Base-by-base conservation (phyloP, 2,888 invertebrate species). In the Stictocephala bisonia region DNA sequence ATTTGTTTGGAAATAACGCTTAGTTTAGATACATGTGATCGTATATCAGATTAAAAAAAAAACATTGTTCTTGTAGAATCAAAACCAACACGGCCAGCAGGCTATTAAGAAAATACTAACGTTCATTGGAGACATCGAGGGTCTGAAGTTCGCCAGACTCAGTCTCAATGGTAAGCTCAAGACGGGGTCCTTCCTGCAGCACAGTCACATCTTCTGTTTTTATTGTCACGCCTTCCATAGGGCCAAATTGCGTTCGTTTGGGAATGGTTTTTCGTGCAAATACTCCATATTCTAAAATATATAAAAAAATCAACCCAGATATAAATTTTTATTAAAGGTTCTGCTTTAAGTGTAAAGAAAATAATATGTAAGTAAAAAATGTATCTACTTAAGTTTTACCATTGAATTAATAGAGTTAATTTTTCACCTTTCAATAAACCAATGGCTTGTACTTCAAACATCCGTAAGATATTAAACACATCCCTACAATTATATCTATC, bases 191-290 rank as follows among this genome's bases (percentile, higher is more conserved):
- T 2, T 29, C 35, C n/a, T 26, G 40, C 48, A 44, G 31, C 44
- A 53, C 53, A 29, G 41, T 27, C 60, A 66, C 53, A 9, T 75
- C 77, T 71, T 76, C 75, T 18, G 72, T 71, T 24, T 75, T 69
- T 18, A 71, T 20, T 24, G 90, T 83, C 79, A 90, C 86, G 31
- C 93, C 94, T 84, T 91, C 89, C 58, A 94, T 87, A 0, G 95
- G 94, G 0, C 95, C 94, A 85, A 94, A 94, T 77, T 93, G 90
- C 0, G 91, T 90, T 35, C 89, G 85, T 74, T 88, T 88, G 4
- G 91, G 89, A 75, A 95, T 89, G 13, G 86, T 83, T 78, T 90
- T 89, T 77, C 90, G 89, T 0, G 93, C 90, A 82, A 90, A 90
- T 35, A 94, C 89, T 4, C 89, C 90, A 77, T 85, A 83, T 78